Base-by-base conservation (phyloP, 2,888 invertebrate genomes). In the Hetaerina titia region DNA sequence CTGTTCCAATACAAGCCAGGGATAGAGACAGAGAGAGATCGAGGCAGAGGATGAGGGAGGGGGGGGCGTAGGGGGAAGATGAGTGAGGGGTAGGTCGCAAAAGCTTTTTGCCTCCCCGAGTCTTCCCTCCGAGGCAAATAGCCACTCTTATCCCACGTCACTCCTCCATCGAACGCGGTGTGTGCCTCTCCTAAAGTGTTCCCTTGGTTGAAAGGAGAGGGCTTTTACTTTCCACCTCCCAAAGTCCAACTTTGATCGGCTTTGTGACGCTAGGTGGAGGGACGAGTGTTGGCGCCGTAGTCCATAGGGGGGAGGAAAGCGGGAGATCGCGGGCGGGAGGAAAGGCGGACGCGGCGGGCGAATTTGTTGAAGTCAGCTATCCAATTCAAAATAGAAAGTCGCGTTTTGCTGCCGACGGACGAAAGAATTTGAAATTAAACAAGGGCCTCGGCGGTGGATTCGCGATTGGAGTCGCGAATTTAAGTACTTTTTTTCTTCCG, bases 51-150 rank as follows among this genome's bases (percentile, higher is more conserved):
- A 69, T 22, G 63, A 19, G 15, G 69, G 81, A 81, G 74, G 31
- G 4, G 1, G 45, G 45, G 2, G 45, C 45, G 45, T 45, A 4
- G 45, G 4, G 45, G 45, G 45, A 2, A 45, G 45, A 45, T 45
- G 45, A 45, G 45, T 2, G 45, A 45, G 45, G 45, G 45, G 45
- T 45, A 45, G 31, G 81, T 31, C 81, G 81, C 81, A 81, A 81
- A 81, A 81, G 81, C 81, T 81, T 81, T n/a, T 31, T 81, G 81
- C 81, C 9, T 31, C 81, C 25, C 31, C 13, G 31, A 81, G 81
- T 81, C 81, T 81, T 81, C 81, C 81, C 31, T 81, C 15, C 8
- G 81, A 81, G 81, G 31, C 81, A 81, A 31, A 81, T 81, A 81
- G 31, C 81, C 81, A 31, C 81, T 81, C 31, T 81, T 81, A 81